Percentiles rank a stretch among this genome's conserved stretches.
These are phyloP conservation scores for Saccostrea echinata DNA, from an alignment of 1,140 invertebrate species.

Conservation along the genomic window DNA sequence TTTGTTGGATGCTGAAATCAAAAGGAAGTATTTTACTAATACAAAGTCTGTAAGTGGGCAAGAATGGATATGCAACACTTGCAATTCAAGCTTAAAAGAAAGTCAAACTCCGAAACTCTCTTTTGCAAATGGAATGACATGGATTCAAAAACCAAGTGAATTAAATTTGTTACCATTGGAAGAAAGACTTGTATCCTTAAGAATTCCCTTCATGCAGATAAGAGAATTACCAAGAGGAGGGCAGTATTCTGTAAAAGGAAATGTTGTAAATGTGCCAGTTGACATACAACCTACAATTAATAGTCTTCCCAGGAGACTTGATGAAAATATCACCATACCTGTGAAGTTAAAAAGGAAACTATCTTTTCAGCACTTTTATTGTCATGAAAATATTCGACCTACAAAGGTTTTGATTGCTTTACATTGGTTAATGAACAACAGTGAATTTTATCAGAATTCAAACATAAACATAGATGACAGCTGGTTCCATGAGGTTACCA, in stretches of 20 bases:
- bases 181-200: no score
- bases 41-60: slow-evolving; percentile 35
- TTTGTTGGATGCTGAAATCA: neutral
- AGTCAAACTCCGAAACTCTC: slow-evolving; percentile 39
- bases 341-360: slow-evolving; percentile 50
- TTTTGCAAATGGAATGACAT: slow-evolving; percentile 35
- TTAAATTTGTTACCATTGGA: slow-evolving; percentile 40
- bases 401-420: slow-evolving; percentile 36
- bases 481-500: slow-evolving; percentile 27
- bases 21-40: neutral
- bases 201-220: no score
- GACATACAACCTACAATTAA: slow-evolving; percentile 50
- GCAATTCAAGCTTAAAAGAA: slow-evolving; percentile 23
- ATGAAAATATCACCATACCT: slow-evolving; percentile 52
- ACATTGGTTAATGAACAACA: neutral
- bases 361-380: neutral
- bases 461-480: slow-evolving; percentile 40
- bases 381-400: slow-evolving; percentile 55
- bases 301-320: slow-evolving; percentile 46
- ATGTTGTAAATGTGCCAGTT: slow-evolving; percentile 47
- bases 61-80: slow-evolving; percentile 46
- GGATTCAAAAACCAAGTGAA: slow-evolving; percentile 27
- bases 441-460: slow-evolving; percentile 46
- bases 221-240: neutral
- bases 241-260: slow-evolving; percentile 40